Evolutionary conservation across 1,140 invertebrate genomes (phyloP), one percentile per base, ranked within the genome.

Genomic region (Cyclina sinensis): DNA sequence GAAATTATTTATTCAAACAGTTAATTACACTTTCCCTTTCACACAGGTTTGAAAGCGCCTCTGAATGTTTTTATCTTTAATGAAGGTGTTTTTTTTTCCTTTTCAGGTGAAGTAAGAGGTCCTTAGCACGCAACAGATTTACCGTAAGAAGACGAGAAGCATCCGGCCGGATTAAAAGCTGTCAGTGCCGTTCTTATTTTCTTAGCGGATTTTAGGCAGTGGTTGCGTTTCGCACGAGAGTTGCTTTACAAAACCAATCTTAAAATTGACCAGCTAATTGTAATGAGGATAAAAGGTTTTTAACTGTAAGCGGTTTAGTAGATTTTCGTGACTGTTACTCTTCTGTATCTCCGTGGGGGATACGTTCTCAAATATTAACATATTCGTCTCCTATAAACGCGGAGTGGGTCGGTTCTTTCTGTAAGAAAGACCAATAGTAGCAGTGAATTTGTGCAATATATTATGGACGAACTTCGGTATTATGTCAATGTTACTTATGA

Each of bases 401-500:
- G 30, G 59, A 27, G 30, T 37, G 65, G 32, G 21, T 35, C 27
- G 32, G 35, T 3, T 70, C 65, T 35, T 70, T 35, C 14, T 30
- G 32, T 21, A 5, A 11, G 32, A 70, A 39, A 70, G 32, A 37
- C 35, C 65, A 70, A 37, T 70, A 35, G 35, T 70, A 18, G 5
- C 30, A 70, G 12, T 37, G 30, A 32, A 54, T 30, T 54, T 32
- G 27, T 78, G 54, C 24, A 78, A 51, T 62, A 65, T 90, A 82
- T 73, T 65, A 90, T 90, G 70, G 84, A 86, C 81, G 65, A 32
- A 51, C 62, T 39, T 59, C 65, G 32, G 24, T 86, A 79, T 76
- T 27, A 86, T 86, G 84, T 78, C 46, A 90, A 90, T 90, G 74
- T 68, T 57, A 89, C 70, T 54, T 43, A 73, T 68, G 78, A 79